A percentile compares a stretch with the other conserved stretches of the same genome.
phyloP scores from a whole-genome alignment of 2,113 vertebrate species.

The Sturnira hondurensis region DNA sequence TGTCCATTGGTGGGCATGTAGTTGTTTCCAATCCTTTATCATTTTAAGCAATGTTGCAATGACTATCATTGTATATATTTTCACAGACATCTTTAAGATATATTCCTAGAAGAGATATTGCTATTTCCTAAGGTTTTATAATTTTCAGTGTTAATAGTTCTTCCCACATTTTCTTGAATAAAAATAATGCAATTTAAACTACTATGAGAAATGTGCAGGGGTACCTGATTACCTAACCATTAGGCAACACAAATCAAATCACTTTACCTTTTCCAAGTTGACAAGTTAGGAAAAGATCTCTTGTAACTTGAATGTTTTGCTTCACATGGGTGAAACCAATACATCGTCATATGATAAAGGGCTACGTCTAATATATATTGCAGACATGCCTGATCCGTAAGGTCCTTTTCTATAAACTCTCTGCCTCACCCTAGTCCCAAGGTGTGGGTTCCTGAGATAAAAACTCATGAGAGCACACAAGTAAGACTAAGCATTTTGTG shows the following conservation, averaged over 20 bases:
- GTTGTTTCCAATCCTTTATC: not conserved
- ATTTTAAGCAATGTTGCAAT: slow-evolving; percentile 3
- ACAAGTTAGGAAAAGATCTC: not conserved
- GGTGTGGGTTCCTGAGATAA: not conserved
- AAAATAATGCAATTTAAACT: not conserved
- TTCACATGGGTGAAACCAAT: not conserved
- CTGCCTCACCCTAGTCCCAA: not conserved
- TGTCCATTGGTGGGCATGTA: not conserved
- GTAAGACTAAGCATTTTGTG: slow-evolving; percentile 22
- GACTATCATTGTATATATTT: not conserved
- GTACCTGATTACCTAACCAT: not conserved
- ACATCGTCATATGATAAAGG: not conserved
- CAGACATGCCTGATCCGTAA: not conserved
- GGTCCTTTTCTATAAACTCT: not conserved
- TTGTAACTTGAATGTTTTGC: slow-evolving; percentile 29
- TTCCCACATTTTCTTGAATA: not conserved
- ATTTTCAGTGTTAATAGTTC: slow-evolving; percentile 15
- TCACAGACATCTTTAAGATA: not conserved
- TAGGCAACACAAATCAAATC: not conserved
- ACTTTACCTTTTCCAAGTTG: slow-evolving; percentile 19
- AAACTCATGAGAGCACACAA: not conserved
- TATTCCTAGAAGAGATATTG: not conserved
- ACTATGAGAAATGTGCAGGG: not conserved
- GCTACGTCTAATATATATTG: not conserved
- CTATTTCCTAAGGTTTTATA: not conserved